Base-by-base conservation (phyloP, 2,113 vertebrate genomes). In the Brachyhypopomus occidentalis region DNA sequence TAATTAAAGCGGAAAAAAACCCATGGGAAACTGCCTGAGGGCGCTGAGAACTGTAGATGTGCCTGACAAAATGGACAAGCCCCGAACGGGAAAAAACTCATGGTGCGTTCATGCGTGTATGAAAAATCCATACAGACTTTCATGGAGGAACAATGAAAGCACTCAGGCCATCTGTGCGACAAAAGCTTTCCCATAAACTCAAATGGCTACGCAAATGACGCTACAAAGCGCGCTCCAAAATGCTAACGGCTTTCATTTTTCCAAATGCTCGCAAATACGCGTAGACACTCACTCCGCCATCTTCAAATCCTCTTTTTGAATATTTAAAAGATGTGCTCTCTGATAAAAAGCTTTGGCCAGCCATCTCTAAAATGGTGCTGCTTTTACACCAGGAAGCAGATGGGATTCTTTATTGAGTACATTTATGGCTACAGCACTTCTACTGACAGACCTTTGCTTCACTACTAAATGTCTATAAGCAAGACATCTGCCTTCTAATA, bases 31-130 rank as follows among this genome's bases (percentile, higher is more conserved):
- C 45, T 52, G 9, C 41, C 41, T 41, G 5, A 41, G 41, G 41
- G 41, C 41, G 9, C 41, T 41, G 41, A 41, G 9, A 58, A 58
- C 56, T 60, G 58, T 60, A 60, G 58, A 60, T 60, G 58, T 60
- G n/a, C 20, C 58, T 60, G 20, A 60, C 58, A 60, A 60, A 58
- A 41, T 41, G 41, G 41, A 41, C 5, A 60, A 60, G 19, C 19
- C 20, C 58, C 20, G 8, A 22, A 58, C 14, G 9, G 56, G 14
- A 55, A 55, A 55, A n/a, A 58, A n/a, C 19, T 60, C 58, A 5
- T 22, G 58, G n/a, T 5, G n/a, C 20, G 20, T 22, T 7, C n/a
- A 0, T 85, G 91, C 41, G 62, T 19, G n/a, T 67, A 41, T 25
- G 45, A n/a, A 17, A 30, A 52, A 27, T 7, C 16, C 64, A 38